Conservation (phyloP, 2,888 invertebrate species). For the Cephus rjabovi region DNA sequence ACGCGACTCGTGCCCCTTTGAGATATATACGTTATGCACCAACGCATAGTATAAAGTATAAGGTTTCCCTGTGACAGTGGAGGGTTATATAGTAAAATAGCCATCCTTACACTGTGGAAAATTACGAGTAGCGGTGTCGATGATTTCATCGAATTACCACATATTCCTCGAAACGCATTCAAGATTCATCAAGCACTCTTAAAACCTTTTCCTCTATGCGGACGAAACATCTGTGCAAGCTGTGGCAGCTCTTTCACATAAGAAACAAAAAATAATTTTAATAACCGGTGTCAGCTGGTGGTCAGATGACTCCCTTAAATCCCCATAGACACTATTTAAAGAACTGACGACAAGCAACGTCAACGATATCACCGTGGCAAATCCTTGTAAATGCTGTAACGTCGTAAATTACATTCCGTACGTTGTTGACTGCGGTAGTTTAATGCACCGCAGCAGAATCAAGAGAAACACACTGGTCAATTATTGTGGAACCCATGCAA, state of each 20-base stretch:
- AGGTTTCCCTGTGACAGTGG: neutral
- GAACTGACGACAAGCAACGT: slow-evolving; percentile 18
- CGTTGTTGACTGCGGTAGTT: neutral
- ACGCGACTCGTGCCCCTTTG: slow-evolving; percentile 35
- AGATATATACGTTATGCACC: slow-evolving; percentile 42
- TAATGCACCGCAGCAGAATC: neutral
- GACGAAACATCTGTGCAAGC: neutral
- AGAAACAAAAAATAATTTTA: neutral
- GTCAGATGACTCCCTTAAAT: neutral
- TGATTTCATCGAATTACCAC: neutral
- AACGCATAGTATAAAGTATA: neutral
- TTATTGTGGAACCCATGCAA: neutral
- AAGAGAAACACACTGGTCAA: neutral
- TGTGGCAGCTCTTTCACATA: neutral
- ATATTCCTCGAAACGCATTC: neutral
- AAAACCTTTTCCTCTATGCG: neutral
- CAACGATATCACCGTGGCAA: slow-evolving; percentile 31
- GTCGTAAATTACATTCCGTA: slow-evolving; percentile 34
- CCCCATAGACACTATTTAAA: neutral
- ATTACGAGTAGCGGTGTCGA: too few species aligned
- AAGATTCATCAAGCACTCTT: neutral
- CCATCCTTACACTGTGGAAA: too few species aligned
- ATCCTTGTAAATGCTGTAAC: slow-evolving; percentile 37
- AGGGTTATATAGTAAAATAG: too few species aligned
- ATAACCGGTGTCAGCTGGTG: neutral